Conservation (phyloP, 2,797 vertebrate genomes). For the Macroramphosus scolopax region DNA sequence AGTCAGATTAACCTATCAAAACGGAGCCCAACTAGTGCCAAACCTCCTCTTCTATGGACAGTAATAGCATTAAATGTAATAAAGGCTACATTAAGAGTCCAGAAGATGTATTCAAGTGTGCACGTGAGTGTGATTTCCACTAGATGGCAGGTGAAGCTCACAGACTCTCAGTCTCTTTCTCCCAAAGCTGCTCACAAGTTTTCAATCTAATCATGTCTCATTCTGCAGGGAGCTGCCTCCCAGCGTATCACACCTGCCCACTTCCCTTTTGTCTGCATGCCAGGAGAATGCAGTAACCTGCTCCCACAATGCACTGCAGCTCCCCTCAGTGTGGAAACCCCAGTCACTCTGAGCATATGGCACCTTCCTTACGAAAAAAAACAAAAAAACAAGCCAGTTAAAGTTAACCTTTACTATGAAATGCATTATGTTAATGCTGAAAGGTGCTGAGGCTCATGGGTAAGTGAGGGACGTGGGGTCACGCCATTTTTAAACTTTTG, state of each 20-base stretch:
- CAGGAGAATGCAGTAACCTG: slow-evolving; percentile 47
- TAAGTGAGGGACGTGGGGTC: slow-evolving; percentile 7
- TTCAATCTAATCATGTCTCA: slow-evolving; percentile 68
- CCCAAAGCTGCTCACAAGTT: slow-evolving; percentile 50
- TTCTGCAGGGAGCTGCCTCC: slow-evolving; percentile 66
- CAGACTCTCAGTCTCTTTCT: slow-evolving; percentile 9
- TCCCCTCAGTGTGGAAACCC: slow-evolving; percentile 37
- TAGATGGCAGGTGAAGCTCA: slow-evolving; percentile 77
- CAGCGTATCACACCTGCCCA: slow-evolving; percentile 70
- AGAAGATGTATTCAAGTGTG: too few relatives aligned
- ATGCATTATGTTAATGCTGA: slow-evolving; percentile 28
- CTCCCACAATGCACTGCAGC: slow-evolving; percentile 66
- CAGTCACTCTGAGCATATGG: slow-evolving; percentile 52
- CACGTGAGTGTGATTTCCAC: slow-evolving; percentile 53
- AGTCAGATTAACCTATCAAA: too few relatives aligned
- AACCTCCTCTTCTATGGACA: too few relatives aligned
- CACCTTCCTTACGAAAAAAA: slow-evolving; percentile 29
- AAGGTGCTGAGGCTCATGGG: neutral
- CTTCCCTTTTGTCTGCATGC: slow-evolving; percentile 44
- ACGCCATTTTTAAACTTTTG: slow-evolving; percentile 8
- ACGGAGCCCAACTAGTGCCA: too few relatives aligned
- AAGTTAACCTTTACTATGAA: slow-evolving; percentile 37
- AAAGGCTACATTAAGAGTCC: too few relatives aligned
- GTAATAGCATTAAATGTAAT: too few relatives aligned
- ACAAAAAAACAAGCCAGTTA: slow-evolving; percentile 22